A percentile compares a stretch with the other conserved stretches of the same genome.
phyloP scores from a whole-genome alignment of 1,140 invertebrate genomes.

The Elysia chlorotica region DNA sequence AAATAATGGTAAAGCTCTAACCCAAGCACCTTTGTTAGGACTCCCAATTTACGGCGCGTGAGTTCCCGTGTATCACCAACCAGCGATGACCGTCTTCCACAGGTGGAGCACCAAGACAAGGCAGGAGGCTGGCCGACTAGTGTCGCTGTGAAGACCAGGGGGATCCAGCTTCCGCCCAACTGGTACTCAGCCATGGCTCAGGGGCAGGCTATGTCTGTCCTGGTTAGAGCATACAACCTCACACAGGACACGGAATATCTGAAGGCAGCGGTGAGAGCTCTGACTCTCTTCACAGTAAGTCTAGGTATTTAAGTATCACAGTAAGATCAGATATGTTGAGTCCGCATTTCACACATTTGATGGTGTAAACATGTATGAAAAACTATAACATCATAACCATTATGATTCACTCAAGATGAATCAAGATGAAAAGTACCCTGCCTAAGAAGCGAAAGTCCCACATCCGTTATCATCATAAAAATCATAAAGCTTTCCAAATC shows the following conservation, averaged over 20 bases:
- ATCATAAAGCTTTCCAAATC: too few relatives aligned
- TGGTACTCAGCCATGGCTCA: constrained; percentile 98
- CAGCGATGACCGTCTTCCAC: neutral
- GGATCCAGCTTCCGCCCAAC: constrained; percentile 79
- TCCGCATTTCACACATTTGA: too few relatives aligned
- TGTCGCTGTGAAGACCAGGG: constrained; percentile 76
- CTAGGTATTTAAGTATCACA: too few relatives aligned
- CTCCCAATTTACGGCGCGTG: neutral
- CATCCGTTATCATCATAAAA: too few relatives aligned
- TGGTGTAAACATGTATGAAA: too few relatives aligned
- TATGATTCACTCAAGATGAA: too few relatives aligned
- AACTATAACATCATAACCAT: too few relatives aligned
- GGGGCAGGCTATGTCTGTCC: constrained; percentile 91
- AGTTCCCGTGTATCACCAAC: too few relatives aligned
- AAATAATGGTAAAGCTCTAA: too few relatives aligned
- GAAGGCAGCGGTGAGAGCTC: constrained; percentile 77
- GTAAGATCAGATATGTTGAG: too few relatives aligned
- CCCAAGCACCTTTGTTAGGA: neutral
- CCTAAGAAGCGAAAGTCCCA: too few relatives aligned
- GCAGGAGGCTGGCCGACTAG: constrained; percentile 91
- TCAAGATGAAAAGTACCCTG: too few relatives aligned
- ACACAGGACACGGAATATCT: constrained; percentile 79
- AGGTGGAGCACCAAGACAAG: constrained; percentile 78
- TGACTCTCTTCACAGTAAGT: constrained; percentile 77
- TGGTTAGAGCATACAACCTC: constrained; percentile 85